These are phyloP conservation scores for Nephrocerus scutellatus DNA, from an alignment of 2,888 invertebrate species.

Conservation along the genomic window DNA sequence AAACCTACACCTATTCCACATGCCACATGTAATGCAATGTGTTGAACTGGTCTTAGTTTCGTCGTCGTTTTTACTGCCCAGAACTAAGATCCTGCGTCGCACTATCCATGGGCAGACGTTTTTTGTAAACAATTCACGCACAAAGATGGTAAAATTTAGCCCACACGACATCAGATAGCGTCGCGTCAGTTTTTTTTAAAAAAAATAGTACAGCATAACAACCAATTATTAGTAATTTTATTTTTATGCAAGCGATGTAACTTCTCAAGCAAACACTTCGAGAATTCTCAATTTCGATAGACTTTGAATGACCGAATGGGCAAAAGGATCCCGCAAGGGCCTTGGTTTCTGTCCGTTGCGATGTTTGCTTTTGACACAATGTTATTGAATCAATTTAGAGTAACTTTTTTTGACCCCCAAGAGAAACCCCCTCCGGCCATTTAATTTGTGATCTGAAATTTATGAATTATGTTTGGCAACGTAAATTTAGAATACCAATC, in stretches of 20 bases:
- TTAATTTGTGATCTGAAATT: constrained; percentile 15
- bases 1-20: constrained; percentile 3
- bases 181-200: constrained; percentile 19
- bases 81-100: constrained; percentile 47
- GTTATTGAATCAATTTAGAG: background rate
- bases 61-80: constrained; percentile 46
- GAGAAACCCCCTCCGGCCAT: constrained; percentile 16
- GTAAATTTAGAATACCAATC: constrained; percentile 10
- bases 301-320: constrained; percentile 17
- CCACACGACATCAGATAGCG: constrained; percentile 33
- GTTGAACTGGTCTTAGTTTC: constrained; percentile 44
- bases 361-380: background rate
- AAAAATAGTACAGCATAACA: background rate
- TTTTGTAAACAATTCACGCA: constrained; percentile 48
- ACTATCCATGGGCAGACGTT: constrained; percentile 43
- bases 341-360: background rate
- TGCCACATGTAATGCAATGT: background rate
- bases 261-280: constrained; percentile 4
- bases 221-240: background rate
- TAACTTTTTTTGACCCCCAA: background rate
- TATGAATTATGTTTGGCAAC: constrained; percentile 15
- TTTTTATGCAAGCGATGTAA: background rate
- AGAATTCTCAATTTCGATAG: constrained; percentile 14
- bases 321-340: background rate
- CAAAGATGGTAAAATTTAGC: constrained; percentile 44